Base-by-base conservation (phyloP, 2,113 vertebrate genomes). In the Brachionichthys hirsutus region DNA sequence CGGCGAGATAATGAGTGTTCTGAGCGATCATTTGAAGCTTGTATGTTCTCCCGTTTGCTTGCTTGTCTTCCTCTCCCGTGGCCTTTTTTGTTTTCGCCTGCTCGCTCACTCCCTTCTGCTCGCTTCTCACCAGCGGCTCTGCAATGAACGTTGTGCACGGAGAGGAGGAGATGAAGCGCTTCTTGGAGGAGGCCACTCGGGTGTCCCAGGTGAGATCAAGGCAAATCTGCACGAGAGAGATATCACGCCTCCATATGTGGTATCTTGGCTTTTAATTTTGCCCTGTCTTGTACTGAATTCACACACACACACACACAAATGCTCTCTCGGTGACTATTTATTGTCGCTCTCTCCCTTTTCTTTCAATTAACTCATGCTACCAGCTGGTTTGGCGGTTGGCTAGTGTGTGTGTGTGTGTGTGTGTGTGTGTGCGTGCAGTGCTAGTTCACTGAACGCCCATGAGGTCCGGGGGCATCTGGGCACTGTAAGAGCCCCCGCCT, bases 111-210 rank as follows among this genome's bases (percentile, higher is more conserved):
- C 47, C 54, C 42, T 59, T 15, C 34, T 15, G 46, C 38, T 46
- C 41, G 22, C n/a, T 12, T 65, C 40, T 72, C 67, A 66, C 41
- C 83, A 98, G 96, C 69, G 96, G 95, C 11, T 97, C 95, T 43
- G 96, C 95, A 30, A 98, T 98, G 97, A 98, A 98, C 3, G 94
- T 98, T 13, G 95, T 77, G 0, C 92, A 94, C 19, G 92, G 92
- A 18, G 94, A 97, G 38, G 93, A 93, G 19, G 97, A 99, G 83
- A 96, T 98, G 93, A 98, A 94, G 85, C 93, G 86, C 13, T 98
- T 99, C 80, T 87, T 99, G 78, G 93, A 93, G 68, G 95, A 98
- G 89, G 97, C 97, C 47, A 85, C 94, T 14, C 92, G 94, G 88
- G 95, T 98, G 34, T 98, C 95, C 55, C 95, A 98, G 95, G 97